phyloP scores from a whole-genome alignment of 2,113 vertebrate species.

The Macrotis lagotis region DNA sequence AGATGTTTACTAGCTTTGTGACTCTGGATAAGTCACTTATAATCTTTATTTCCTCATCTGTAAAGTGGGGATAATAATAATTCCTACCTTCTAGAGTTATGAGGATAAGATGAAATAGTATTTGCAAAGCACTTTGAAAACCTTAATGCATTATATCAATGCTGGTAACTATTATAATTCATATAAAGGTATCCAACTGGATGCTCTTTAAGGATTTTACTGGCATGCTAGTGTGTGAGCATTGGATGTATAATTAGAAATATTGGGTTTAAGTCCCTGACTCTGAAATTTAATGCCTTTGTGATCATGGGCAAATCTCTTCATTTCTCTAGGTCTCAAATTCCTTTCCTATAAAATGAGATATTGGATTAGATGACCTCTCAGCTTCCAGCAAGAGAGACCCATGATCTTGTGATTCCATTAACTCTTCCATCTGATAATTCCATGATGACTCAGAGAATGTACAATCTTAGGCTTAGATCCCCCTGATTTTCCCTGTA shows the following conservation, averaged over 20 bases:
- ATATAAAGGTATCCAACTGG: not conserved
- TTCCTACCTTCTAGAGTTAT: not conserved
- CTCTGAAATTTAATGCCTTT: not conserved
- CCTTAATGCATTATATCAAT: not conserved
- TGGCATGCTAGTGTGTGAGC: not conserved
- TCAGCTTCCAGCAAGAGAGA: not conserved
- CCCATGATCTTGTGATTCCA: not conserved
- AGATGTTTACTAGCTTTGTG: not conserved
- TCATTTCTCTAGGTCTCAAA: not conserved
- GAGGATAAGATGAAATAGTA: not conserved
- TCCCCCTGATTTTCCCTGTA: not conserved
- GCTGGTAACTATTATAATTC: not conserved
- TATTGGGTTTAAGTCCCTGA: not conserved
- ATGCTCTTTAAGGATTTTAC: not conserved
- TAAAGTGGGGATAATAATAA: not conserved
- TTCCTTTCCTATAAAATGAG: not conserved
- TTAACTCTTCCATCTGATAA: not conserved
- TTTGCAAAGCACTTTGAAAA: not conserved
- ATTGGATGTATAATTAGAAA: not conserved
- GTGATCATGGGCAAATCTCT: not conserved
- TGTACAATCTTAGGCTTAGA: not conserved
- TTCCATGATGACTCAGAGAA: not conserved
- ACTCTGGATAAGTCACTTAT: not conserved
- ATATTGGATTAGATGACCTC: not conserved
- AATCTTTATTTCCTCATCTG: not conserved